These are phyloP conservation scores for Typhlomys cinereus DNA, from an alignment of 2,113 vertebrate genomes.

Conservation along the genomic window DNA sequence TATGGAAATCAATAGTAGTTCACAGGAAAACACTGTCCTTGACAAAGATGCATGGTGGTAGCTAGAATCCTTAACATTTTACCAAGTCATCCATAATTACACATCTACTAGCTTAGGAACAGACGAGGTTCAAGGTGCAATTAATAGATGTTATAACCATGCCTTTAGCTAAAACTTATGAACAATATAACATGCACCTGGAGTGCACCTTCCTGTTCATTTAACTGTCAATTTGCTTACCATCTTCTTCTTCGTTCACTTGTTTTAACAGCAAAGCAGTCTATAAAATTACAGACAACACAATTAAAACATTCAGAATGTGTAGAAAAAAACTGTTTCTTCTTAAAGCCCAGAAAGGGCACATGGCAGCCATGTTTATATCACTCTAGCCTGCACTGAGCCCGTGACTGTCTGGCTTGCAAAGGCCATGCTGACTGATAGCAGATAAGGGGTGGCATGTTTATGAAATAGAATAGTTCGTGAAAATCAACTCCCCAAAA, in stretches of 20 bases:
- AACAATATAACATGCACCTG: background rate
- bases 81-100: background rate
- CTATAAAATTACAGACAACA: background rate
- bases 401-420: background rate
- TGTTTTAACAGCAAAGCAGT: background rate
- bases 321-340: background rate
- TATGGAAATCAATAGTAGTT: slow-evolving; percentile 23
- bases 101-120: background rate
- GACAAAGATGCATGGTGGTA: slow-evolving; percentile 33
- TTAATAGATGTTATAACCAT: background rate
- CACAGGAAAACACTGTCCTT: slow-evolving; percentile 58
- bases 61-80: slow-evolving; percentile 2
- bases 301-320: background rate
- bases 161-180: background rate
- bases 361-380: background rate
- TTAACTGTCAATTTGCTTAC: background rate
- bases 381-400: background rate
- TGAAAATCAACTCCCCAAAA: background rate
- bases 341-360: background rate
- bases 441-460: background rate
- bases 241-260: background rate
- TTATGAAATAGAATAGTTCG: background rate
- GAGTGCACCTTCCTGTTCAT: background rate
- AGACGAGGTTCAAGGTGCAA: background rate
- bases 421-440: background rate